Percentiles rank a stretch among this genome's conserved stretches.
phyloP scores from a whole-genome alignment of 2,888 invertebrate genomes.

The Acronicta leporina region DNA sequence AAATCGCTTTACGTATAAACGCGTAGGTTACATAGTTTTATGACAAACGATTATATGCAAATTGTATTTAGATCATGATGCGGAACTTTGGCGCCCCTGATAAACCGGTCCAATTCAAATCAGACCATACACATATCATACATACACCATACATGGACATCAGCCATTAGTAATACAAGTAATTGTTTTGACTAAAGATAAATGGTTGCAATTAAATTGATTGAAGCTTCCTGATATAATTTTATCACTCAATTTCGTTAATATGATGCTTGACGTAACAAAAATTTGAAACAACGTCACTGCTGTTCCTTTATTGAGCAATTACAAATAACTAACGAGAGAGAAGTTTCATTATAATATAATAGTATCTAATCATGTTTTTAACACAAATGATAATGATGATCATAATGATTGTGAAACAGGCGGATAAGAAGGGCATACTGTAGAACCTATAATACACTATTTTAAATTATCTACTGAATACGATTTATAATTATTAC shows the following conservation, averaged over 20 bases:
- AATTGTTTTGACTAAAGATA: constrained; percentile 72
- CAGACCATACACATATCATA: constrained; percentile 38
- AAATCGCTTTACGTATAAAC: constrained; percentile 15
- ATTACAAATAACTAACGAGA: not conserved
- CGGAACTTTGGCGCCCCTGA: constrained; percentile 67
- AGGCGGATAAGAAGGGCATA: too few relatives aligned
- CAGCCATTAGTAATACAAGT: constrained; percentile 65
- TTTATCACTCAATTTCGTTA: constrained; percentile 43
- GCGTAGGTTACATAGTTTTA: constrained; percentile 38
- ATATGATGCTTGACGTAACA: constrained; percentile 31
- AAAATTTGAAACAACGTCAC: not conserved
- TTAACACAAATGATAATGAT: not conserved
- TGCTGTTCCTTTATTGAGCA: not conserved
- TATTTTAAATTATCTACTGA: not conserved
- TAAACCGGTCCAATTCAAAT: constrained; percentile 64
- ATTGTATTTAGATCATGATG: constrained; percentile 69
- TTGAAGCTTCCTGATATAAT: constrained; percentile 68
- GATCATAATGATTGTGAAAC: too few relatives aligned
- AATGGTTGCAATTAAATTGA: constrained; percentile 60
- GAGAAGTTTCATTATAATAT: too few relatives aligned
- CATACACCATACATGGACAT: constrained; percentile 61
- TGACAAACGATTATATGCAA: constrained; percentile 70
- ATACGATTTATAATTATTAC: constrained; percentile 5
- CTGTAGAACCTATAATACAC: too few relatives aligned
- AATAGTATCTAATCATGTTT: not conserved